Evolutionary conservation across 2,113 vertebrate genomes (phyloP), one percentile per base, ranked within the genome.

Genomic region (Urocitellus parryii): DNA sequence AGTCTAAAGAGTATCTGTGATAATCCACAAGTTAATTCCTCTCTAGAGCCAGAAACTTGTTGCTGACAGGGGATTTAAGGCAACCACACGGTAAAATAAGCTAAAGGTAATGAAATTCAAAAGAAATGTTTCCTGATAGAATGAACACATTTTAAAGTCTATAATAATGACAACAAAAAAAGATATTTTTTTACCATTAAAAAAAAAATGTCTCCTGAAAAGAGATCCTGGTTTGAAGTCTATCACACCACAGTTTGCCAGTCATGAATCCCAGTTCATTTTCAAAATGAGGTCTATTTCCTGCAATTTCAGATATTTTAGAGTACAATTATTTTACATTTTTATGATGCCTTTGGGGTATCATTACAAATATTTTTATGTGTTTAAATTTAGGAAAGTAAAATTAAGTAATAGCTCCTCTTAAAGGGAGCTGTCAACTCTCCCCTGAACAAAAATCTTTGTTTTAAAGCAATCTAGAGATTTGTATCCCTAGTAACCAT

Each of bases 321-420:
- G 96, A 97, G 92, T 90, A 96, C 85, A 98, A 98, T 98, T 98
- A 98, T 98, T 98, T 98, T 98, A 98, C 95, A 97, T 98, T 98
- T 98, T 99, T 98, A 99, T 98, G 98, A 98, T 98, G 98, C 98
- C 98, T 98, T 98, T 98, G 98, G 98, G 98, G 97, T 98, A 98
- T 97, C 97, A 98, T 97, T 98, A 98, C 96, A 98, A 98, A 98
- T 98, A 98, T 98, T 98, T 98, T 98, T 98, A 98, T 97, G 97
- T 97, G 97, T 98, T 99, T 98, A 98, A 98, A 98, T 96, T 98
- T 95, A 97, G 92, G 96, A 98, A 98, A 98, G 98, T 98, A 98
- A 98, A 98, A 98, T 98, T 98, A 98, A 98, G 97, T 98, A 98
- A 98, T 97, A 98, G 96, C 63, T 98, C 98, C 96, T 98, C 97